Evolutionary conservation across 2,888 invertebrate genomes (phyloP).

Genomic region (Drosophila kanekoi): DNA sequence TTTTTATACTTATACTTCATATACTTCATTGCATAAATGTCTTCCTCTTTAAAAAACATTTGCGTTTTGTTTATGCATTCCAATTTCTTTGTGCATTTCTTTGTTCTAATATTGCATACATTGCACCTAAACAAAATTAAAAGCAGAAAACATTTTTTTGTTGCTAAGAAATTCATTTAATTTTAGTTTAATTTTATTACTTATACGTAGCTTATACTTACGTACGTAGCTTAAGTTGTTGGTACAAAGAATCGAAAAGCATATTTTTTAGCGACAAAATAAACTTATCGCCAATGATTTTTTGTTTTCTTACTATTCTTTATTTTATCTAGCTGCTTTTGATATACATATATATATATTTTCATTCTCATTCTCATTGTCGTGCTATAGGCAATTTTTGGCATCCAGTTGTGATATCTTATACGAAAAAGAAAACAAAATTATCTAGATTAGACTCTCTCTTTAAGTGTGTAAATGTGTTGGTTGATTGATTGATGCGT

Average conservation of each 20-base stretch:
- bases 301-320: constrained; percentile 28
- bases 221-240: constrained; percentile 77
- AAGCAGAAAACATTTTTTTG: constrained; percentile 47
- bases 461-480: constrained; percentile 58
- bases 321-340: constrained; percentile 5
- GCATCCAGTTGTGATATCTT: constrained; percentile 71
- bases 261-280: constrained; percentile 68
- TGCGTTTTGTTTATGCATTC: constrained; percentile 75
- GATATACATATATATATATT: too few relatives aligned
- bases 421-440: constrained; percentile 42
- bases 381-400: constrained; percentile 73
- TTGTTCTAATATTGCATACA: constrained; percentile 59
- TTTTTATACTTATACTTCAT: constrained; percentile 15
- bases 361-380: too few relatives aligned
- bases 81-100: constrained; percentile 74
- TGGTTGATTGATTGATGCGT: constrained; percentile 53
- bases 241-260: constrained; percentile 80
- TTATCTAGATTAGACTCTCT: constrained; percentile 46
- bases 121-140: constrained; percentile 16
- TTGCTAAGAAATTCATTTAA: constrained; percentile 52
- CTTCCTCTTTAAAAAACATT: constrained; percentile 61
- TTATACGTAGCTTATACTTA: constrained; percentile 66
- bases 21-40: constrained; percentile 58
- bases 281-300: constrained; percentile 76
- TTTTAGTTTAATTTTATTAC: constrained; percentile 63